These are phyloP conservation scores for Camptogramma bilineatum DNA, from an alignment of 2,888 invertebrate genomes.

Conservation along the genomic window DNA sequence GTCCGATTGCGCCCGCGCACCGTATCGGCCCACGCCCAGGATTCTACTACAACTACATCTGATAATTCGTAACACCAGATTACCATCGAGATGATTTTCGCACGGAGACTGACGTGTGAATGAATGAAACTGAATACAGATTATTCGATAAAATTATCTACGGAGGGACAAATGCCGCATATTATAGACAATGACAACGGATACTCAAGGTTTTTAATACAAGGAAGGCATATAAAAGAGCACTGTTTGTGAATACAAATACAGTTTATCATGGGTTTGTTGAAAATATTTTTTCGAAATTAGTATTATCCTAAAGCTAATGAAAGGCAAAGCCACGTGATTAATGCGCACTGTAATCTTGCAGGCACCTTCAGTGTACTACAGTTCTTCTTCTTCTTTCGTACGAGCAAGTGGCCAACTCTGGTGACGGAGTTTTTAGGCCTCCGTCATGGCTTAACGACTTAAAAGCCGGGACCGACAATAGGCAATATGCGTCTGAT, in stretches of 20 bases:
- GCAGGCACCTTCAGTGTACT: neutral
- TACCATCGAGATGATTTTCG: slow-evolving; percentile 39
- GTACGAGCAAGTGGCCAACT: no score
- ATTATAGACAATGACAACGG: neutral
- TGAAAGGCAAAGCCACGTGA: neutral
- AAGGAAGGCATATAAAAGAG: no score
- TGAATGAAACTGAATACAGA: slow-evolving; percentile 8
- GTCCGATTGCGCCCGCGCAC: slow-evolving; percentile 41
- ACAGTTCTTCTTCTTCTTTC: no score
- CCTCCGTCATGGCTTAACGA: no score
- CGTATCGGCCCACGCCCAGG: slow-evolving; percentile 34
- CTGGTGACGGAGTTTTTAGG: no score
- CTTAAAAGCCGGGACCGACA: no score
- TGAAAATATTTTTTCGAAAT: neutral
- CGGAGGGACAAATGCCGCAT: neutral
- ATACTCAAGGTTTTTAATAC: neutral
- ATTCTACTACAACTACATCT: slow-evolving; percentile 24
- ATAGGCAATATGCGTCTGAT: no score
- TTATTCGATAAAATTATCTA: neutral
- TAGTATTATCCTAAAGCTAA: neutral
- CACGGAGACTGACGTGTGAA: slow-evolving; percentile 51
- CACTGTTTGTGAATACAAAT: no score
- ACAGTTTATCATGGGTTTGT: no score
- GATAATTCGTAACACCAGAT: slow-evolving; percentile 47
- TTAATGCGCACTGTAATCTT: neutral